These are phyloP conservation scores for Oreochromis mossambicus DNA, from an alignment of 2,797 vertebrate species.

Conservation along the genomic window DNA sequence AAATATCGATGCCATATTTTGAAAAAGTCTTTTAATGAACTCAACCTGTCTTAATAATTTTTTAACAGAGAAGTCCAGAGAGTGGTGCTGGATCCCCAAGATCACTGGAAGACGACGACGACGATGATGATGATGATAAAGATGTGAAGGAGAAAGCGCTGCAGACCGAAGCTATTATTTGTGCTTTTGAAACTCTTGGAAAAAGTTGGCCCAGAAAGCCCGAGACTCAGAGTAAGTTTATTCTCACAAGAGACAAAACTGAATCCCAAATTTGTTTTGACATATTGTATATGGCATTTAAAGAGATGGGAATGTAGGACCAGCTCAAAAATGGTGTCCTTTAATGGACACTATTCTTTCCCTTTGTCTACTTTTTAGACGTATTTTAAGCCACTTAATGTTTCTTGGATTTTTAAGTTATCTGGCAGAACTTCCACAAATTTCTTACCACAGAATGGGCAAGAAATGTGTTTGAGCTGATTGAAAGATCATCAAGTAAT, in stretches of 20 bases:
- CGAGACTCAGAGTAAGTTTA: slow-evolving; percentile 83
- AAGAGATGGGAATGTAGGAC: not conserved
- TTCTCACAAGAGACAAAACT: not conserved
- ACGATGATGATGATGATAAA: slow-evolving; percentile 75
- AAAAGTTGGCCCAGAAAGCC: slow-evolving; percentile 88
- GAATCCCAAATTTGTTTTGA: not conserved
- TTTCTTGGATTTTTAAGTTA: not conserved
- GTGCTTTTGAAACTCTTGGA: slow-evolving; percentile 90
- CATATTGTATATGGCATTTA: not conserved
- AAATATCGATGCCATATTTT: not conserved
- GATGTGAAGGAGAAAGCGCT: slow-evolving; percentile 84
- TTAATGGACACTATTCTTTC: not conserved
- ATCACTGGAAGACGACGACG: slow-evolving; percentile 57
- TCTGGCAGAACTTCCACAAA: not conserved
- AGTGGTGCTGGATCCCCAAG: slow-evolving; percentile 47
- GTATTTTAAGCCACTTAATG: not conserved
- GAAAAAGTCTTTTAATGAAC: not conserved
- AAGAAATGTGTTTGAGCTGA: not conserved
- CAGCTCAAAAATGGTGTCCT: not conserved
- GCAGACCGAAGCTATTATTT: slow-evolving; percentile 86
- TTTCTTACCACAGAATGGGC: not conserved
- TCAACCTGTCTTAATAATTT: not conserved
- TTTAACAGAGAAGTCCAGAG: slow-evolving; percentile 80
- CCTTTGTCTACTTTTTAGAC: not conserved
- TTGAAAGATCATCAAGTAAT: not conserved